Evolutionary conservation across 1,140 invertebrate species (phyloP).

Genomic region (Brachionus calyciflorus): DNA sequence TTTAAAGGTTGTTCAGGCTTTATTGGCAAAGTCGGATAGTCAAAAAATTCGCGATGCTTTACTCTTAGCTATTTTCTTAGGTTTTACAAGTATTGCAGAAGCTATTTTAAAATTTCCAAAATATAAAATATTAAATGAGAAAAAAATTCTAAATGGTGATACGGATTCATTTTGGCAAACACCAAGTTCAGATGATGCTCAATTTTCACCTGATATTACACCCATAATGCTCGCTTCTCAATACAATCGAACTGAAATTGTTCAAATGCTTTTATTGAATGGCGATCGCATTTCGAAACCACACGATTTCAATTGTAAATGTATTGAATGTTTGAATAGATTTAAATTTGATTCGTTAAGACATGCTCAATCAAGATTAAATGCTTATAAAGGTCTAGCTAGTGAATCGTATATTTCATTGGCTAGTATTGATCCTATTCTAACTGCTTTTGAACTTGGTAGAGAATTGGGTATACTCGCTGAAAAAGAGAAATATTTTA

Average conservation of each 20-base stretch:
- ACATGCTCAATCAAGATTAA: conserved; percentile 53
- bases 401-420: conserved; percentile 67
- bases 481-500: conserved; percentile 46
- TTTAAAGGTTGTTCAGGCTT: conserved; percentile 51
- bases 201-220: no score
- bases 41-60: conserved; percentile 57
- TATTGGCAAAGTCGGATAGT: conserved; percentile 54
- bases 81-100: conserved; percentile 58
- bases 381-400: conserved; percentile 57
- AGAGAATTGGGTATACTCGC: conserved; percentile 60
- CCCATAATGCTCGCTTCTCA: conserved; percentile 55
- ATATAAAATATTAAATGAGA: conserved; percentile 49
- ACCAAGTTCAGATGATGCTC: no score
- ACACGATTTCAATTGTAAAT: conserved; percentile 66
- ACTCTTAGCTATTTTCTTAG: conserved; percentile 57
- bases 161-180: no score
- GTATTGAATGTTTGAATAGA: conserved; percentile 63
- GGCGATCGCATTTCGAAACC: conserved; percentile 62
- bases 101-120: conserved; percentile 57
- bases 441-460: conserved; percentile 66
- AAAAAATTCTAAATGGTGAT: conserved; percentile 9
- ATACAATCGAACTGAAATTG: conserved; percentile 55
- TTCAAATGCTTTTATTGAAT: conserved; percentile 55
- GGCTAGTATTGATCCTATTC: conserved; percentile 67
- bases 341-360: conserved; percentile 56